Evolutionary conservation across 2,113 vertebrate species (phyloP).

Genomic region (Laticauda laticaudata): DNA sequence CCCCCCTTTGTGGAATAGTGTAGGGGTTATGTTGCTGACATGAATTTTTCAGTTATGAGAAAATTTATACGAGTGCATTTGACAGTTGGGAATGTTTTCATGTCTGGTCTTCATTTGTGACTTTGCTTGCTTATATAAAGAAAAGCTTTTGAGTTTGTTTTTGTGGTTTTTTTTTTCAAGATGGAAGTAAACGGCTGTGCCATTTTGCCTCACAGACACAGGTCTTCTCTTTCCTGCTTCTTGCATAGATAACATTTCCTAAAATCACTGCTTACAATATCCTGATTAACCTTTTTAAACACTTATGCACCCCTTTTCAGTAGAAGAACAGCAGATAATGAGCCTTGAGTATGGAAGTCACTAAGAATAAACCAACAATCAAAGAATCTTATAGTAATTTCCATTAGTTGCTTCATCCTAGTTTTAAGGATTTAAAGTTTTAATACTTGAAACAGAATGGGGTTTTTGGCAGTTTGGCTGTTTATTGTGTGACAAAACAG

Average conservation of each 20-base stretch:
- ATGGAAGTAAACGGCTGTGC: neutral
- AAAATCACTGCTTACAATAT: neutral
- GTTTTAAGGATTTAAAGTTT: neutral
- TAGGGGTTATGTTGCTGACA: neutral
- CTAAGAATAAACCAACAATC: neutral
- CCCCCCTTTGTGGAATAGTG: neutral
- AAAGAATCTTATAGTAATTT: neutral
- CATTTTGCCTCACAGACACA: neutral
- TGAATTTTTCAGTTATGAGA: neutral
- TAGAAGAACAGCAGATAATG: neutral
- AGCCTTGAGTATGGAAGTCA: neutral
- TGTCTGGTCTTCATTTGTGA: neutral
- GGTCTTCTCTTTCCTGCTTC: neutral
- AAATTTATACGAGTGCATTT: neutral
- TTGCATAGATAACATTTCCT: neutral
- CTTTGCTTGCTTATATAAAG: neutral
- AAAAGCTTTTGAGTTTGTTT: neutral
- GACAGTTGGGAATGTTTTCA: neutral
- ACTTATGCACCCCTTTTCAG: neutral
- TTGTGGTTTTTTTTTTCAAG: neutral
- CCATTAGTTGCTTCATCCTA: neutral
- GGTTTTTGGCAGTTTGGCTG: neutral
- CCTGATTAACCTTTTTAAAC: neutral
- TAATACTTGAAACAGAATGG: neutral
- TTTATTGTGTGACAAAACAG: neutral